Evolutionary conservation across 2,797 vertebrate species (phyloP), one percentile per base, ranked within the genome.

Genomic region (Hydrophis major): DNA sequence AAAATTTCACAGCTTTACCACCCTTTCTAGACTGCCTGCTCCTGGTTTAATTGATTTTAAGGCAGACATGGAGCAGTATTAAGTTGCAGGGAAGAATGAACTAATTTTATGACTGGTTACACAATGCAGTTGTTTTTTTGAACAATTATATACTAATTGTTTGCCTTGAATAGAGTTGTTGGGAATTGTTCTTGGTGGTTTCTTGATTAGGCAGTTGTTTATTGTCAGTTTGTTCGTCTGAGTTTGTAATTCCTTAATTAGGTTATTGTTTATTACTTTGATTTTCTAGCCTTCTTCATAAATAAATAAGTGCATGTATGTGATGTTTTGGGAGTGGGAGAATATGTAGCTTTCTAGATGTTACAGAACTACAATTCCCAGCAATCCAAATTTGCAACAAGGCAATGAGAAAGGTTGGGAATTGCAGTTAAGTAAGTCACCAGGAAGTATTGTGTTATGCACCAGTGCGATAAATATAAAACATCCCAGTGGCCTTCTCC

Each of bases 1-100:
- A 59, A 93, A 86, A 90, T 86, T 89, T 97, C 96, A 95, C 95
- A 96, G 96, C 97, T 96, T 97, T 91, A 97, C 97, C 94, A 95
- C 90, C 88, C 92, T 92, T 95, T 66, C 87, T 86, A n/a, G 93
- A 91, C 96, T 78, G 96, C 94, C 95, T 95, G 86, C n/a, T 92
- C 50, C n/a, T 22, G 42, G 28, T 42, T 88, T 95, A 95, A 96
- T 95, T 91, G 88, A 92, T 96, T 95, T 96, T 92, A 94, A 93
- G 92, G 95, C 92, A 55, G 87, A 53, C 37, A 20, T 11, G 20
- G 25, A 91, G 63, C 10, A 59, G n/a, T 91, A 91, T 94, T 95
- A 20, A 94, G 42, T 4, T 14, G 7, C 22, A 89, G 3, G 42
- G 42, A 86, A 22, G 22, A 28, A 25, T 12, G 27, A 93, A 13